These are phyloP conservation scores for Tenthredo scrophulariae DNA, from an alignment of 2,888 invertebrate species.

Conservation along the genomic window DNA sequence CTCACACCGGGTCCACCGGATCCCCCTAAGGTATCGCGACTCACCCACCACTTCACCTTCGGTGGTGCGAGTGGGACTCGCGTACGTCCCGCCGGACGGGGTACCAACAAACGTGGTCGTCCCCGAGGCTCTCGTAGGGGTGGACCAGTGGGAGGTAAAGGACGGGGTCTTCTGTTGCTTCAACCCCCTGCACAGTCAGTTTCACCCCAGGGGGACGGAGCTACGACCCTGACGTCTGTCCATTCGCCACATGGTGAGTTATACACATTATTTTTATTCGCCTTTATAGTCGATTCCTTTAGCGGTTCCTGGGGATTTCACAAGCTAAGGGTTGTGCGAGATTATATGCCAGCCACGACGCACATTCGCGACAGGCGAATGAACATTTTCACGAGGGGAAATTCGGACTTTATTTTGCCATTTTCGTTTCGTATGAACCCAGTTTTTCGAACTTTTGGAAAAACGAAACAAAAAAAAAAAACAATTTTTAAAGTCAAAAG, in stretches of 20 bases:
- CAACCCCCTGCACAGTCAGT: conserved; percentile 63
- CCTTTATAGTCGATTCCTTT: background rate
- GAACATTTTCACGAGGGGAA: background rate
- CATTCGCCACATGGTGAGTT: conserved; percentile 40
- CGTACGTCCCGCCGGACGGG: conserved; percentile 78
- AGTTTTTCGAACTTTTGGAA: too few species aligned
- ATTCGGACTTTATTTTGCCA: too few species aligned
- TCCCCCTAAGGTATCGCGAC: conserved; percentile 67
- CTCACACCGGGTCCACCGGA: conserved; percentile 63
- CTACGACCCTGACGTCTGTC: conserved; percentile 43
- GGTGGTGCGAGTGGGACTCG: conserved; percentile 73
- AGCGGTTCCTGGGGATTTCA: conserved; percentile 40
- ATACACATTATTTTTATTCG: conserved; percentile 21
- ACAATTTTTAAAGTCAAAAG: too few species aligned
- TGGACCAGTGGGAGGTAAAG: conserved; percentile 76
- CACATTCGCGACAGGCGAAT: background rate
- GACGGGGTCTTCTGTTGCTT: conserved; percentile 67
- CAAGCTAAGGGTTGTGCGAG: background rate
- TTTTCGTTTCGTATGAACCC: too few species aligned
- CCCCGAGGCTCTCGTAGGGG: conserved; percentile 87
- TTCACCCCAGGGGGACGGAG: conserved; percentile 38
- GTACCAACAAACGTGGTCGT: conserved; percentile 86
- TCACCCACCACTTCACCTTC: conserved; percentile 70
- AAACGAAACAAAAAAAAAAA: too few species aligned
- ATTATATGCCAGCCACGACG: background rate